phyloP scores from a whole-genome alignment of 2,113 vertebrate species.

The Nicator chloris region DNA sequence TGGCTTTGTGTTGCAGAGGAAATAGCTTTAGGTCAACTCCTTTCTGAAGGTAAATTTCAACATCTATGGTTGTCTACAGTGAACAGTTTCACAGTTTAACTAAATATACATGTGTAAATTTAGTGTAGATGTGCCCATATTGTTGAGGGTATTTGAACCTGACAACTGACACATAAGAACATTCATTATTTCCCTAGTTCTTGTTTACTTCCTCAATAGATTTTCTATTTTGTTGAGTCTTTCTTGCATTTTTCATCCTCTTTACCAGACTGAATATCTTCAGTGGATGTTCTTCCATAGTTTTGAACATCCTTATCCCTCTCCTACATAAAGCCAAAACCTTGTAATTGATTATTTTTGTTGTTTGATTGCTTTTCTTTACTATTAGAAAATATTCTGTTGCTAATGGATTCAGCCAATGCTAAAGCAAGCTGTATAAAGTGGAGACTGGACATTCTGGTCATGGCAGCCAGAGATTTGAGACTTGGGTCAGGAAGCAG shows the following conservation, averaged over 20 bases:
- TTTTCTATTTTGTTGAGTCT: not conserved
- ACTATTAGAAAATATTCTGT: not conserved
- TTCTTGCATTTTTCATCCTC: not conserved
- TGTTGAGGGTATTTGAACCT: not conserved
- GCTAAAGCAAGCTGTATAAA: not conserved
- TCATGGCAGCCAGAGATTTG: not conserved
- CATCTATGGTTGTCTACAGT: not conserved
- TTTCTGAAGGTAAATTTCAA: not conserved
- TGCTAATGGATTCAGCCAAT: not conserved
- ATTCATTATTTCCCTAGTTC: not conserved
- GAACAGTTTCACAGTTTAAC: not conserved
- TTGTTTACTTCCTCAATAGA: not conserved
- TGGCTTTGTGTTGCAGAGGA: not conserved
- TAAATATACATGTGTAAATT: not conserved
- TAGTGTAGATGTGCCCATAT: not conserved
- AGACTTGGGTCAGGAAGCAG: not conserved
- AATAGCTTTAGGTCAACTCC: not conserved
- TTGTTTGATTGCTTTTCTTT: not conserved
- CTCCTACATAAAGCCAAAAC: not conserved
- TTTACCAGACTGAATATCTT: not conserved
- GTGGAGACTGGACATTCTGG: not conserved
- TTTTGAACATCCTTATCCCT: not conserved
- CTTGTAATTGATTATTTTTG: not conserved
- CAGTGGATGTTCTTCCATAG: not conserved
- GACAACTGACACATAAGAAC: not conserved